Evolutionary conservation across 92 coral and sea anemone genomes (phyloP).

Genomic region (Phenganax stokvisi): DNA sequence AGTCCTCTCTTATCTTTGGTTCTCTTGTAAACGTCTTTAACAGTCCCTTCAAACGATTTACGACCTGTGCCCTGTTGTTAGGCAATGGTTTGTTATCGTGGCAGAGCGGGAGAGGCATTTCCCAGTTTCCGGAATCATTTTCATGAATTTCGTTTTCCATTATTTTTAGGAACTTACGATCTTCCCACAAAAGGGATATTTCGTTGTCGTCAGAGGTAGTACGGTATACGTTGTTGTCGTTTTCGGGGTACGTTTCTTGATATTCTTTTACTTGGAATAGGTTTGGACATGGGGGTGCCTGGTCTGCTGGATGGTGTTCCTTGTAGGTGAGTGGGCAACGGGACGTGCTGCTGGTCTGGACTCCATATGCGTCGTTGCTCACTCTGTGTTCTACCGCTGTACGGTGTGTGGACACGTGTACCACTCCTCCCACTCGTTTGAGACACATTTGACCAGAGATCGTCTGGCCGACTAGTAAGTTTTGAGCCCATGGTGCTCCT

Average conservation of each 20-base stretch:
- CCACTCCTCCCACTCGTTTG: slow-evolving; percentile 36
- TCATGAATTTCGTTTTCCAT: slow-evolving; percentile 28
- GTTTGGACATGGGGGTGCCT: not conserved
- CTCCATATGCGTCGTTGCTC: not conserved
- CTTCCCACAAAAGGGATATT: not conserved
- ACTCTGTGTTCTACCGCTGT: not conserved
- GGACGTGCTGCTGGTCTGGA: not conserved
- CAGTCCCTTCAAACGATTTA: slow-evolving; percentile 9
- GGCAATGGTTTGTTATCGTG: not conserved
- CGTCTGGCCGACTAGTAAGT: slow-evolving; percentile 44
- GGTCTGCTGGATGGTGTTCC: not conserved
- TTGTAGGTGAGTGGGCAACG: not conserved
- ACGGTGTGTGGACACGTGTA: slow-evolving; percentile 31
- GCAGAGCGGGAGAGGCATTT: slow-evolving; percentile 29
- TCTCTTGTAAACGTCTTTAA: slow-evolving; percentile 38
- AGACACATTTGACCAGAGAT: slow-evolving; percentile 47
- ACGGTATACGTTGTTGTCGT: not conserved
- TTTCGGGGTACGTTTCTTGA: not conserved
- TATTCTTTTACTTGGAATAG: not conserved
- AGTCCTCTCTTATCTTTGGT: slow-evolving; percentile 42
- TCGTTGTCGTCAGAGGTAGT: not conserved
- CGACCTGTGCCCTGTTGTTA: not conserved
- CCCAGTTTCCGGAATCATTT: slow-evolving; percentile 39
- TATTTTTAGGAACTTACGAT: slow-evolving; percentile 18
- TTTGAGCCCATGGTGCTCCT: slow-evolving; percentile 52